Base-by-base conservation (phyloP, 1,140 invertebrate genomes). In the Caenorhabditis briggsae region DNA sequence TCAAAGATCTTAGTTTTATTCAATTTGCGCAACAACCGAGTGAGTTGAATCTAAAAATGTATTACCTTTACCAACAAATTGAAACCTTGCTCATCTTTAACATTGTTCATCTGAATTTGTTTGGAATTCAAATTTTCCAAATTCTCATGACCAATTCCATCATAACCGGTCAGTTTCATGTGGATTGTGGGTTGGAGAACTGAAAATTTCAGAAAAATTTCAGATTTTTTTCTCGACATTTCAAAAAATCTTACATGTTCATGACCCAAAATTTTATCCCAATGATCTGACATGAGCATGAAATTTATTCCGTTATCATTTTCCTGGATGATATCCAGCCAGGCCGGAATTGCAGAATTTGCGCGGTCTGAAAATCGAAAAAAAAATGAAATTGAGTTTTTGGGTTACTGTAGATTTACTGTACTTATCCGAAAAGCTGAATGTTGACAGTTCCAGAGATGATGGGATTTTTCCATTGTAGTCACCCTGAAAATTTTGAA, bases 31-130 rank as follows among this genome's bases (percentile, higher is more conserved):
- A 33, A 2, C 1, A 33, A 33, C 33, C 3, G 33, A 33, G 3
- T 33, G 33, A 33, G 33, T 33, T 33, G n/a, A n/a, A n/a, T n/a
- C n/a, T n/a, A n/a, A n/a, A n/a, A n/a, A 33, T 41, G 9, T 0
- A 0, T 64, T 33, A 74, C 65, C n/a, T 43, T 46, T 1, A 25
- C 65, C 6, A 74, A 18, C 11, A 8, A 74, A 9, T 74, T 74
- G 41, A 74, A 74, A n/a, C 41, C 46, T 20, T 9, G 18, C 65
- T 74, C 65, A 74, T 74, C 65, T 3, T 46, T 74, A 2, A 74
- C 18, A 48, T 74, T 43, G n/a, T 74, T 74, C n/a, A 74, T 46
- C 18, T 74, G 12, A 18, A 74, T 74, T 74, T 74, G 65, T 74
- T 12, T 74, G 23, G 41, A 74, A n/a, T 12, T 6, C 18, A 74